Evolutionary conservation across 2,797 vertebrate species (phyloP), one percentile per base, ranked within the genome.

Genomic region (Argyrosomus regius): DNA sequence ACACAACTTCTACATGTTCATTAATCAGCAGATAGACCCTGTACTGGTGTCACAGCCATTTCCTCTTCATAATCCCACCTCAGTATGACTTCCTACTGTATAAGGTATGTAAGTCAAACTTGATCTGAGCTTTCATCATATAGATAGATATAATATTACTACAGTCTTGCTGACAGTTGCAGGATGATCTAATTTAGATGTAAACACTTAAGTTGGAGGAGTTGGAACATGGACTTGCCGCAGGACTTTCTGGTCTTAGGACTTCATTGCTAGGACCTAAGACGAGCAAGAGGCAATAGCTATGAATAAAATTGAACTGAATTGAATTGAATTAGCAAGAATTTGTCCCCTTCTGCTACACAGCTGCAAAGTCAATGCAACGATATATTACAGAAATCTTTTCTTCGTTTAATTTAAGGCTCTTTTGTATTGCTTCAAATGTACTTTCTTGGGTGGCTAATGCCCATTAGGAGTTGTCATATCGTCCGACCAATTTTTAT

Each of bases 401-500:
- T 45, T 31, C 16, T 71, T 28, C 7, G 9, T 35, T 35, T 35
- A 8, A 35, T 45, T 24, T 35, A 41, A 45, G 14, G 10, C 53
- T 43, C 9, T 35, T 62, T 26, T 60, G 14, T 6, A 13, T 72
- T 61, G 5, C 53, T 20, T 31, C 7, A 9, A 62, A 24, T 56
- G n/a, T 61, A 59, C 1, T n/a, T 13, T 54, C 11, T 60, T 53
- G 18, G 17, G 17, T 58, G 12, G 3, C 20, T 20, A 35, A 41
- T 59, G 24, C 35, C 41, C 54, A 26, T 49, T 35, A 62, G 67
- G 22, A 57, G 57, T 28, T 24, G 20, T 53, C 31, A 39, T 45
- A 62, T 78, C 41, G 59, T 62, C 18, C 53, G 20, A 68, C 60
- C 24, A 48, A 16, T 54, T 79, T 64, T 43, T n/a, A 52, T 48